Percentiles rank a stretch among this genome's conserved stretches.
Conservation (phyloP, 2,113 vertebrate species). For the western clawed frog (Xenopus tropicalis) region DNA sequence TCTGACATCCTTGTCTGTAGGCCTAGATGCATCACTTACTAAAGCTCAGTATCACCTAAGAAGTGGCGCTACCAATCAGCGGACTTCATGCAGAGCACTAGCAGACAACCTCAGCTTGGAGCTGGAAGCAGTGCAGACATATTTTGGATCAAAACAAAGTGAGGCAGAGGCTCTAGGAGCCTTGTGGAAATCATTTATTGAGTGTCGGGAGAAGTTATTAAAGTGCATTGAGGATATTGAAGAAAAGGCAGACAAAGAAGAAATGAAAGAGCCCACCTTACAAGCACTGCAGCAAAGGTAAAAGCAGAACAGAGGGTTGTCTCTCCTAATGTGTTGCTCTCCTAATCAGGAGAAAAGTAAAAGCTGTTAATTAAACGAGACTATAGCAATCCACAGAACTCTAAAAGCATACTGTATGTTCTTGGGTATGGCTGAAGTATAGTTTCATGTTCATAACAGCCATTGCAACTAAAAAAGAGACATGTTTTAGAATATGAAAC, state of each 20-base stretch:
- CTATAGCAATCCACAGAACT: too few species aligned
- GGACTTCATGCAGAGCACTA: slow-evolving; percentile 78
- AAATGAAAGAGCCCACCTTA: slow-evolving; percentile 70
- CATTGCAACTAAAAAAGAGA: too few species aligned
- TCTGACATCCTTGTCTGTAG: slow-evolving; percentile 71
- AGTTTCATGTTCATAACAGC: too few species aligned
- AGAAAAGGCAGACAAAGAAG: slow-evolving; percentile 70
- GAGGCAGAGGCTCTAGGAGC: slow-evolving; percentile 81
- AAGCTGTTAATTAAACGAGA: too few species aligned
- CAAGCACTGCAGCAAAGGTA: slow-evolving; percentile 89
- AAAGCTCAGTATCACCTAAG: slow-evolving; percentile 85
- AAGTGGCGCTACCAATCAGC: slow-evolving; percentile 62
- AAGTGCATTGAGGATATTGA: slow-evolving; percentile 78
- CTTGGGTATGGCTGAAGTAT: too few species aligned
- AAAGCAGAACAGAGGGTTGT: not conserved
- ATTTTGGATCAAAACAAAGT: slow-evolving; percentile 87
- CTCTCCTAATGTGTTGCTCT: too few species aligned
- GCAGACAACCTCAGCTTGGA: slow-evolving; percentile 68
- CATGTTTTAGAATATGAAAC: too few species aligned
- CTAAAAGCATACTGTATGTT: too few species aligned
- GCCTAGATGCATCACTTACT: slow-evolving; percentile 74
- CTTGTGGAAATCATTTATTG: slow-evolving; percentile 73
- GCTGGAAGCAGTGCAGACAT: slow-evolving; percentile 78
- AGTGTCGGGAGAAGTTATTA: slow-evolving; percentile 80
- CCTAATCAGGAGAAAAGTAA: too few species aligned